Percentiles rank a stretch among this genome's conserved stretches.
These are phyloP conservation scores for Caerostris darwini DNA, from an alignment of 1,140 invertebrate species.

Conservation along the genomic window DNA sequence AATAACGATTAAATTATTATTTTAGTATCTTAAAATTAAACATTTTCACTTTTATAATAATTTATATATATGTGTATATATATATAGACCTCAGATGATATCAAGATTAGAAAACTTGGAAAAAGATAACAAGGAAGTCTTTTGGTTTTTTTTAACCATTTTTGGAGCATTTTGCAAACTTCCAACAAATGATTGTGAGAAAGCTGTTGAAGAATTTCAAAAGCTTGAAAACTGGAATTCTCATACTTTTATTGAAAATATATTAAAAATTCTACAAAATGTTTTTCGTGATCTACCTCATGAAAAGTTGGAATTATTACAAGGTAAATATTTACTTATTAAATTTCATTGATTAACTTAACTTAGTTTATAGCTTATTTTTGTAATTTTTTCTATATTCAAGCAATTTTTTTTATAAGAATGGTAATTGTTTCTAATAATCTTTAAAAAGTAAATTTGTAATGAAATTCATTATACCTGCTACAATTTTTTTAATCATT, in stretches of 20 bases:
- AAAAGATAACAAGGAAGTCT: not conserved
- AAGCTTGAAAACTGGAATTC: not conserved
- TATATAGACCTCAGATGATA: not conserved
- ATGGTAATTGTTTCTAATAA: no score
- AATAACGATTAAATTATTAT: no score
- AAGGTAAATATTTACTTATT: slow-evolving; percentile 11
- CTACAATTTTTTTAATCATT: no score
- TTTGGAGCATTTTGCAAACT: slow-evolving; percentile 35
- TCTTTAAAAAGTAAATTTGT: no score
- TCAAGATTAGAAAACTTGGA: slow-evolving; percentile 34
- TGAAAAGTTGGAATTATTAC: not conserved
- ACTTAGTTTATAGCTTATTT: no score
- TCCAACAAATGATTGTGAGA: not conserved
- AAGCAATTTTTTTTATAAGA: no score
- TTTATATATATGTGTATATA: not conserved
- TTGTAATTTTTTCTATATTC: no score
- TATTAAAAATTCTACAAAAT: slow-evolving; percentile 35
- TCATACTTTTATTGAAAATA: slow-evolving; percentile 10
- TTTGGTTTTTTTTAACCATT: slow-evolving; percentile 53
- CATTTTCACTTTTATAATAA: no score
- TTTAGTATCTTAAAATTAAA: no score
- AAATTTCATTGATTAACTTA: not conserved
- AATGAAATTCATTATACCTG: no score
- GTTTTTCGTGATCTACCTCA: not conserved
- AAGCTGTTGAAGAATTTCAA: slow-evolving; percentile 29